phyloP scores from a whole-genome alignment of 2,888 invertebrate species.

The Chymomyza amoena region DNA sequence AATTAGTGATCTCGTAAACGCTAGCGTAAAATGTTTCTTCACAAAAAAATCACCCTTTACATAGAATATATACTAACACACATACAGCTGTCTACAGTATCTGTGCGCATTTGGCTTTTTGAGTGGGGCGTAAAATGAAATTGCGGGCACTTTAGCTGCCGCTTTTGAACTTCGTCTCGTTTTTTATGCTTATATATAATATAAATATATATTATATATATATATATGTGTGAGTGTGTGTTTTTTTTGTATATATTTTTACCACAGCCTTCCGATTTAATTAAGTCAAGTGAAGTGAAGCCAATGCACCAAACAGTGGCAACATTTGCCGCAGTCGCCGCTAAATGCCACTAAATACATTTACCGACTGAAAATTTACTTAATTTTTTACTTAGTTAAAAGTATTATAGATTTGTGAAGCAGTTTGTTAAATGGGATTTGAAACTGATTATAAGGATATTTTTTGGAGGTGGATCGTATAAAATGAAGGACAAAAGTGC shows the following conservation, averaged over 20 bases:
- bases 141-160: not conserved
- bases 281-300: slow-evolving; percentile 72
- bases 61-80: not conserved
- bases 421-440: not conserved
- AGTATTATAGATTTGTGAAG: not conserved
- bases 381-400: not conserved
- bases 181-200: slow-evolving; percentile 25
- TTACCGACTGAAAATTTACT: not conserved
- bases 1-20: too few species aligned
- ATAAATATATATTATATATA: slow-evolving; percentile 22
- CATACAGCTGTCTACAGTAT: not conserved
- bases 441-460: not conserved
- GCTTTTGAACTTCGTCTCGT: slow-evolving; percentile 66
- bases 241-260: slow-evolving; percentile 47
- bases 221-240: slow-evolving; percentile 1
- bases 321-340: slow-evolving; percentile 38
- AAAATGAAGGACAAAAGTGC: too few species aligned
- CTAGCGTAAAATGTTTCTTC: too few species aligned
- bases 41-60: too few species aligned
- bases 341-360: slow-evolving; percentile 43
- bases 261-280: slow-evolving; percentile 62
- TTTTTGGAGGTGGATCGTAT: too few species aligned
- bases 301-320: slow-evolving; percentile 38
- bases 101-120: not conserved
- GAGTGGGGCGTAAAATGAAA: not conserved